phyloP scores from a whole-genome alignment of 1,140 invertebrate species.

The Drosophila ohnishii region DNA sequence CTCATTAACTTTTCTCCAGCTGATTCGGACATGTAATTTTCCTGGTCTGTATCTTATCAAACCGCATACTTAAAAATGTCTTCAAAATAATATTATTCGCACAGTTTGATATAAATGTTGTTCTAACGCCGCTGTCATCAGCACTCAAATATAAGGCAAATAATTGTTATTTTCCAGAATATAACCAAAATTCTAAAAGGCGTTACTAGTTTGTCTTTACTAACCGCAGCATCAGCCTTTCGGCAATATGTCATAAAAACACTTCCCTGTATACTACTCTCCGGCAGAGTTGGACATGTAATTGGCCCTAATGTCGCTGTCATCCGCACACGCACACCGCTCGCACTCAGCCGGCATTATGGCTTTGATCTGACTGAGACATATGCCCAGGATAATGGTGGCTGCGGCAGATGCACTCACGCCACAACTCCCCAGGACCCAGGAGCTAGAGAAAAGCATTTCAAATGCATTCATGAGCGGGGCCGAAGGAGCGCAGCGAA shows the following conservation, averaged over 20 bases:
- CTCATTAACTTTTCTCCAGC: too few relatives aligned
- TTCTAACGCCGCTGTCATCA: not conserved
- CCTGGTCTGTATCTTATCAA: too few relatives aligned
- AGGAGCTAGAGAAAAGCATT: constrained; percentile 30
- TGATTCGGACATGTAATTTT: too few relatives aligned
- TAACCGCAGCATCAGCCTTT: not conserved
- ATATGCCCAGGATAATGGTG: constrained; percentile 52
- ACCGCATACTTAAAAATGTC: not conserved
- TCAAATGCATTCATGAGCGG: constrained; percentile 57
- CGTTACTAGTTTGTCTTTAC: not conserved
- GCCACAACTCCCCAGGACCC: constrained; percentile 9
- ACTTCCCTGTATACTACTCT: constrained; percentile 1
- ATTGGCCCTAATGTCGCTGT: constrained; percentile 52
- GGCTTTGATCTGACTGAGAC: constrained; percentile 61
- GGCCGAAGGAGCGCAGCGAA: constrained; percentile 31
- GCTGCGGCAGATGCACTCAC: constrained; percentile 23
- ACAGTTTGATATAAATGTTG: not conserved
- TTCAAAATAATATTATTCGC: not conserved
- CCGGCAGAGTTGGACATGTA: constrained; percentile 15
- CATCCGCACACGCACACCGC: constrained; percentile 23
- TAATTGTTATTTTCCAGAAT: not conserved
- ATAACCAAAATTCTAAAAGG: not conserved
- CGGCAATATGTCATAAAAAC: constrained; percentile 17
- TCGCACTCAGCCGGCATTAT: constrained; percentile 25
- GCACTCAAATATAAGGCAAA: not conserved